phyloP scores from a whole-genome alignment of 1,140 invertebrate genomes.

The Drosophila santomea region DNA sequence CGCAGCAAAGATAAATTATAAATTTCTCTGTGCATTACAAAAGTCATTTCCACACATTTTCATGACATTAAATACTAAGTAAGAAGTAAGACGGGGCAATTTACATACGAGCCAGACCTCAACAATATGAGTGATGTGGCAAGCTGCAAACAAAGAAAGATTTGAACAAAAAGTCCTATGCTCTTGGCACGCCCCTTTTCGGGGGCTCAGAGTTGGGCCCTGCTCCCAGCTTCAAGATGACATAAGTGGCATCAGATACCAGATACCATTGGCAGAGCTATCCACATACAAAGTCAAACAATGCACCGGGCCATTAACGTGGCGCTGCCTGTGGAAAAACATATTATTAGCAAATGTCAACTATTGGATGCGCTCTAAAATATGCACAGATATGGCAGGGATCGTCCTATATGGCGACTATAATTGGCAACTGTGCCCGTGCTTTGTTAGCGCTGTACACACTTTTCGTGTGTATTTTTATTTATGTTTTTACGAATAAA shows the following conservation, averaged over 20 bases:
- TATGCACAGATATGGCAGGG: slow-evolving; percentile 35
- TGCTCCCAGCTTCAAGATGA: slow-evolving; percentile 52
- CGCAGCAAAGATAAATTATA: slow-evolving; percentile 24
- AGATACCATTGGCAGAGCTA: slow-evolving; percentile 41
- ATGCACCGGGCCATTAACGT: slow-evolving; percentile 55
- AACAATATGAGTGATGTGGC: slow-evolving; percentile 61
- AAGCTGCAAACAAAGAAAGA: slow-evolving; percentile 46
- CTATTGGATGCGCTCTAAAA: slow-evolving; percentile 51
- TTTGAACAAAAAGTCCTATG: slow-evolving; percentile 60
- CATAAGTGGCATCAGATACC: slow-evolving; percentile 59
- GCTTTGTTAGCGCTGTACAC: slow-evolving; percentile 26
- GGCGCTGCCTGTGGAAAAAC: slow-evolving; percentile 19
- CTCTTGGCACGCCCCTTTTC: slow-evolving; percentile 55
- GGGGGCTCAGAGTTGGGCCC: background rate
- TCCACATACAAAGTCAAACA: slow-evolving; percentile 34
- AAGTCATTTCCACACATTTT: slow-evolving; percentile 54
- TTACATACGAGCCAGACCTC: slow-evolving; percentile 41
- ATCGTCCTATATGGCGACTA: slow-evolving; percentile 37
- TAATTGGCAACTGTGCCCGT: slow-evolving; percentile 42
- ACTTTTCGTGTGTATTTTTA: background rate
- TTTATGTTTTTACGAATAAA: background rate
- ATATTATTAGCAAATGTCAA: slow-evolving; percentile 71
- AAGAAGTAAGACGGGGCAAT: slow-evolving; percentile 19
- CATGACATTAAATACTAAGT: slow-evolving; percentile 24
- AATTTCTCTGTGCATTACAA: slow-evolving; percentile 38